Evolutionary conservation across 2,113 vertebrate genomes (phyloP).

Genomic region (Reinhardtius hippoglossoides): DNA sequence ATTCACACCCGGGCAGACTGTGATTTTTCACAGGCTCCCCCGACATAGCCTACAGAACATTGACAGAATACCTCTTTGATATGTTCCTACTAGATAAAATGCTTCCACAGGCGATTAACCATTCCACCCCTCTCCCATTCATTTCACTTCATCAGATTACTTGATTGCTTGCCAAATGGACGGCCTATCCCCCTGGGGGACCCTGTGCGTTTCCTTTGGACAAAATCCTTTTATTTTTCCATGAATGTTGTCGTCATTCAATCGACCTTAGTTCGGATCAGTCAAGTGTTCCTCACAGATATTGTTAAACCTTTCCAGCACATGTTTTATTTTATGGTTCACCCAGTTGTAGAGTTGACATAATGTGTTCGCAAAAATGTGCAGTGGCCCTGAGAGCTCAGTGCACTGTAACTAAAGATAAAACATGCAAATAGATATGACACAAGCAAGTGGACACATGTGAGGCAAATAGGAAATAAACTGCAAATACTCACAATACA

Average conservation of each 20-base stretch:
- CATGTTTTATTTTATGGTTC: not conserved
- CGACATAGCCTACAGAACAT: conserved; percentile 41
- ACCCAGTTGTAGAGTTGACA: conserved; percentile 15
- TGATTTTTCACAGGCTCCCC: conserved; percentile 67
- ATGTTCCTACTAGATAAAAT: conserved; percentile 45
- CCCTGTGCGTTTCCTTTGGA: conserved; percentile 57
- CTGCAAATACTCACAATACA: too few relatives aligned
- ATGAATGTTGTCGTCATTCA: conserved; percentile 1
- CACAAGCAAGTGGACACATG: too few relatives aligned
- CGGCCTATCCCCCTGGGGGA: conserved; percentile 39
- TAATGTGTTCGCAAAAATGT: too few relatives aligned
- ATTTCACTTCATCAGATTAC: conserved; percentile 72
- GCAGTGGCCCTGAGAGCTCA: too few relatives aligned
- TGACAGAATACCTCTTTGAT: conserved; percentile 70
- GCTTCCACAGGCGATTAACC: conserved; percentile 65
- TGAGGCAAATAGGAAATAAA: too few relatives aligned
- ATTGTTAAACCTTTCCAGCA: conserved; percentile 33
- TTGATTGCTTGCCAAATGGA: conserved; percentile 69
- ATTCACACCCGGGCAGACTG: conserved; percentile 61
- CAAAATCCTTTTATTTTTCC: conserved; percentile 54
- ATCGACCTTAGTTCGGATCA: conserved; percentile 28
- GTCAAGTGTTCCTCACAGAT: conserved; percentile 22
- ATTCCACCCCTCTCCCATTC: conserved; percentile 54
- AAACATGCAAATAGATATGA: too few relatives aligned
- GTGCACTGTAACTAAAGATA: too few relatives aligned